Evolutionary conservation across 2,113 vertebrate genomes (phyloP).

Genomic region (Xiphophorus couchianus): DNA sequence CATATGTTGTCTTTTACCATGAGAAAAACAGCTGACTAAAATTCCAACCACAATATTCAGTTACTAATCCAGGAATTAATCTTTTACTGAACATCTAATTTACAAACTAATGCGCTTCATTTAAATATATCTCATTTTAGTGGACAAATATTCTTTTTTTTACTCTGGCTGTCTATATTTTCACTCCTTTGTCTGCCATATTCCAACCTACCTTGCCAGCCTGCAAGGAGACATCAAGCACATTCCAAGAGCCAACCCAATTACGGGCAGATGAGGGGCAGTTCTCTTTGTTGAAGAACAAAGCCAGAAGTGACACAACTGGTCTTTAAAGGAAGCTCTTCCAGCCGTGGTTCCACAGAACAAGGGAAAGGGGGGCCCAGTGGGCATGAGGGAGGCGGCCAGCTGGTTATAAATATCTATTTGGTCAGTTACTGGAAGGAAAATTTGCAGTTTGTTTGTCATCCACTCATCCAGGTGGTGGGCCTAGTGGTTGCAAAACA

Average conservation of each 20-base stretch:
- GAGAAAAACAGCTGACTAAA: too few species aligned
- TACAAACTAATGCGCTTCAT: too few species aligned
- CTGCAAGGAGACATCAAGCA: slow-evolving; percentile 79
- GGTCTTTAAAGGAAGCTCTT: slow-evolving; percentile 80
- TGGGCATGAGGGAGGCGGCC: slow-evolving; percentile 69
- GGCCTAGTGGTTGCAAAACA: slow-evolving; percentile 72
- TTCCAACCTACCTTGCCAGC: slow-evolving; percentile 58
- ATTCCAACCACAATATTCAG: too few species aligned
- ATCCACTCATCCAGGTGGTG: slow-evolving; percentile 80
- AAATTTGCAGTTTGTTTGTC: slow-evolving; percentile 80
- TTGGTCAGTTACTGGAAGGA: slow-evolving; percentile 83
- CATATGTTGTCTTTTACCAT: too few species aligned
- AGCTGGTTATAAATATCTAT: slow-evolving; percentile 85
- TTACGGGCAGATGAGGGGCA: slow-evolving; percentile 82
- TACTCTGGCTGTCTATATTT: slow-evolving; percentile 44
- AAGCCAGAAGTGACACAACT: slow-evolving; percentile 82
- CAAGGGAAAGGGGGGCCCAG: slow-evolving; percentile 45
- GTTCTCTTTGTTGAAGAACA: slow-evolving; percentile 84
- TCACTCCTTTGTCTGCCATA: slow-evolving; percentile 56
- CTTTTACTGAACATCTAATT: too few species aligned
- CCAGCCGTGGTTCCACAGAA: slow-evolving; percentile 54
- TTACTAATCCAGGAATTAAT: too few species aligned
- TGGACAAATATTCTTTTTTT: neutral
- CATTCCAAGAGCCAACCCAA: slow-evolving; percentile 82
- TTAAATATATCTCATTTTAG: too few species aligned